phyloP scores from a whole-genome alignment of 1,140 invertebrate genomes.

The Charaxes varanes region DNA sequence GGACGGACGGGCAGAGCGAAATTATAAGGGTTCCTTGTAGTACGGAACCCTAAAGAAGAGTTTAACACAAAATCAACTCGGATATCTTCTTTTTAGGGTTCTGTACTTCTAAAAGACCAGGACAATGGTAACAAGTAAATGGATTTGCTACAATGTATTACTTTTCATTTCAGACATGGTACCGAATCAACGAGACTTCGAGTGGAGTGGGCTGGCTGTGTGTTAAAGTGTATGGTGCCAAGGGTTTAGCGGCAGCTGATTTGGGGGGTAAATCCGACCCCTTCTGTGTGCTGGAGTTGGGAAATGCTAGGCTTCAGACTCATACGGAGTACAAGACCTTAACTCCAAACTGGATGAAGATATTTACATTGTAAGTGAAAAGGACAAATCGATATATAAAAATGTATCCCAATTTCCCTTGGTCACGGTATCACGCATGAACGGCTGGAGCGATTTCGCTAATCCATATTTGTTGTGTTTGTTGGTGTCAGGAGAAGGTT shows the following conservation, averaged over 20 bases:
- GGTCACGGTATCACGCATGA: too few species aligned
- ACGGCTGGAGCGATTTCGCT: too few species aligned
- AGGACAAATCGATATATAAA: neutral
- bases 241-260: constrained; percentile 92
- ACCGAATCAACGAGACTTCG: constrained; percentile 83
- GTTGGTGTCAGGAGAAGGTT: too few species aligned
- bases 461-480: too few species aligned
- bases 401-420: neutral
- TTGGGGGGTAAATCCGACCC: constrained; percentile 96
- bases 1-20: too few species aligned
- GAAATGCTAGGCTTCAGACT: constrained; percentile 95
- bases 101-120: too few species aligned
- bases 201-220: constrained; percentile 91
- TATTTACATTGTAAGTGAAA: constrained; percentile 98
- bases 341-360: constrained; percentile 97
- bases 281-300: constrained; percentile 96
- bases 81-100: too few species aligned
- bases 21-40: too few species aligned
- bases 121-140: too few species aligned
- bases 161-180: constrained; percentile 76
- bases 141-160: too few species aligned
- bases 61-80: too few species aligned
- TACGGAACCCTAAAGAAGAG: too few species aligned
- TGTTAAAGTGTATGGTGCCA: constrained; percentile 92
- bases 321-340: constrained; percentile 99